Evolutionary conservation across 2,797 vertebrate species (phyloP).

Genomic region (Kryptopterus vitreolus): DNA sequence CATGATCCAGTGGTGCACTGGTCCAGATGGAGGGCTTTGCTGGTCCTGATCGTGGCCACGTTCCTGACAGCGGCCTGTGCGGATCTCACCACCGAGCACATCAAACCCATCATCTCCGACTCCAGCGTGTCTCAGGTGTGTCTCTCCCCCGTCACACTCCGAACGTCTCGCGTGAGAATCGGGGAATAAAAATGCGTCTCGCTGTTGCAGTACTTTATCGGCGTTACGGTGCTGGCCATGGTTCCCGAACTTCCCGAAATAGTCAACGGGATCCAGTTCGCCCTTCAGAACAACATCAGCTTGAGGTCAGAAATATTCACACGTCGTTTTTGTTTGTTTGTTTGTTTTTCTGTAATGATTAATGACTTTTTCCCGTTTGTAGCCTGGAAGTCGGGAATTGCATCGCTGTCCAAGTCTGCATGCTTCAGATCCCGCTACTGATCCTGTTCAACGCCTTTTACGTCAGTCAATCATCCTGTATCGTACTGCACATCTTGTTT

Average conservation of each 20-base stretch:
- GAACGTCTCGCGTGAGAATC: too few species aligned
- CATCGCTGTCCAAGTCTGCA: slow-evolving; percentile 90
- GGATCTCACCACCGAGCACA: slow-evolving; percentile 86
- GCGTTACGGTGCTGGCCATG: slow-evolving; percentile 87
- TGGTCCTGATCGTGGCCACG: slow-evolving; percentile 78
- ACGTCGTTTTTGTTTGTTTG: neutral
- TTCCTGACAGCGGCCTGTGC: slow-evolving; percentile 87
- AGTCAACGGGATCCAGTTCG: slow-evolving; percentile 89
- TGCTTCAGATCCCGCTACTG: slow-evolving; percentile 89
- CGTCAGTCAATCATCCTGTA: slow-evolving; percentile 68
- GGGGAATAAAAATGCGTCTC: neutral
- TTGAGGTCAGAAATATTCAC: slow-evolving; percentile 73
- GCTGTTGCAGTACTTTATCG: slow-evolving; percentile 82
- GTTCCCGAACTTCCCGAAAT: slow-evolving; percentile 89
- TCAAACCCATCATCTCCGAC: slow-evolving; percentile 80
- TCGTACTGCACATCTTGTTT: too few species aligned
- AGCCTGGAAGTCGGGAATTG: slow-evolving; percentile 90
- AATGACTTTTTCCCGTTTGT: neutral
- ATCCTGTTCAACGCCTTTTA: slow-evolving; percentile 88
- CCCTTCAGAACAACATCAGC: slow-evolving; percentile 89
- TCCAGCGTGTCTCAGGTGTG: slow-evolving; percentile 79
- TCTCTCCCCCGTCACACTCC: too few species aligned
- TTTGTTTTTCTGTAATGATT: neutral
- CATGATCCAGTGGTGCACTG: slow-evolving; percentile 74
- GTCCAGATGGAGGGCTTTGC: slow-evolving; percentile 77